Conservation (phyloP, 2,113 vertebrate genomes). For the Silurus glanis region DNA sequence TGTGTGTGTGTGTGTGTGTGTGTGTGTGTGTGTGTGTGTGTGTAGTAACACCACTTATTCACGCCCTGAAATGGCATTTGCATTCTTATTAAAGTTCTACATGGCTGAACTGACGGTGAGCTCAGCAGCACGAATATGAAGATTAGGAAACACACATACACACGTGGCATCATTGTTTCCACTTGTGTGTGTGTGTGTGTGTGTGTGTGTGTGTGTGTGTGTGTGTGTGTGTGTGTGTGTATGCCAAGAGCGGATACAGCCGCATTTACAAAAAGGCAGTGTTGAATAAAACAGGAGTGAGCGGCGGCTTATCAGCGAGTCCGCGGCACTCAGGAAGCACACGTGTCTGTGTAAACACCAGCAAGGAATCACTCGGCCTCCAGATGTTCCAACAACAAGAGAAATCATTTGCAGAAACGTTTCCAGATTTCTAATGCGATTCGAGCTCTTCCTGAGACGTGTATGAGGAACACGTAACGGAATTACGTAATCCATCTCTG, state of each 20-base stretch:
- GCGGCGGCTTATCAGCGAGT: constrained; percentile 6
- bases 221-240: background rate
- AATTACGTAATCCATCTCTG: too few species aligned
- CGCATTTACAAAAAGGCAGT: constrained; percentile 9
- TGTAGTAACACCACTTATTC: constrained; percentile 1
- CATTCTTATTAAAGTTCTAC: constrained; percentile 40
- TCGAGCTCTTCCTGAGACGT: background rate
- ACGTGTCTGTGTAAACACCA: background rate
- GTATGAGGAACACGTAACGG: background rate
- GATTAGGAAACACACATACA: constrained; percentile 12
- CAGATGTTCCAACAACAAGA: background rate
- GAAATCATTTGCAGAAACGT: constrained; percentile 7
- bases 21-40: background rate
- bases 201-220: constrained; percentile 1
- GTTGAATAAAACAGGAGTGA: constrained; percentile 29
- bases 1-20: too few species aligned
- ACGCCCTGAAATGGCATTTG: constrained; percentile 26
- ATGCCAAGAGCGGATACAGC: background rate
- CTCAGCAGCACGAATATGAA: constrained; percentile 16
- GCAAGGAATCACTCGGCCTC: background rate
- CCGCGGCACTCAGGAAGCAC: constrained; percentile 2
- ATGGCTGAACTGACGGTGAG: constrained; percentile 21
- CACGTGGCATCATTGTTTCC: background rate
- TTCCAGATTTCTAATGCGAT: background rate
- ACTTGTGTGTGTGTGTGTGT: background rate